Conservation (phyloP, 2,797 vertebrate species). For the Graptemys geographica region DNA sequence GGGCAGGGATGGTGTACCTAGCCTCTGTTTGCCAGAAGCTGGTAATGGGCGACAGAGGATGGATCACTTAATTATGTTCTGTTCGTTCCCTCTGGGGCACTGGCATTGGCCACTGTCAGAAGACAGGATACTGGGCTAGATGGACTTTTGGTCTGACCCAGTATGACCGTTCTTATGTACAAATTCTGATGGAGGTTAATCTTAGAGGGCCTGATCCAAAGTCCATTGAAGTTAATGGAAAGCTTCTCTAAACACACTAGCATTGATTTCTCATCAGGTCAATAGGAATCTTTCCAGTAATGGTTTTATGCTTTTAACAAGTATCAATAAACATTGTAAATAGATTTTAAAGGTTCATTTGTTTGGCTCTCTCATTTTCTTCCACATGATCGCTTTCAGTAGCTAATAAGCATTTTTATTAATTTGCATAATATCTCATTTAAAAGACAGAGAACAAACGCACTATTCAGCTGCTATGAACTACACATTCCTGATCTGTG, state of each 20-base stretch:
- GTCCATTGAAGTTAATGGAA: not conserved
- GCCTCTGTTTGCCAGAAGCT: too few relatives aligned
- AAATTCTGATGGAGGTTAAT: too few relatives aligned
- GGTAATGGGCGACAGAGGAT: too few relatives aligned
- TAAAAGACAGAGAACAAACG: not conserved
- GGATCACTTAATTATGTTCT: too few relatives aligned
- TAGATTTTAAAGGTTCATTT: not conserved
- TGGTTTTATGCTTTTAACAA: not conserved
- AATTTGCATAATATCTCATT: not conserved
- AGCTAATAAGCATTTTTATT: not conserved
- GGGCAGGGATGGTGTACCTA: too few relatives aligned
- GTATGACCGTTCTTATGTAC: too few relatives aligned
- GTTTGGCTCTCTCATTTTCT: not conserved
- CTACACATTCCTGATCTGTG: not conserved
- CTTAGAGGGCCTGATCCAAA: too few relatives aligned
- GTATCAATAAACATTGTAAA: not conserved
- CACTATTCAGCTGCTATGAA: not conserved
- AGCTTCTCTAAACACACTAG: not conserved
- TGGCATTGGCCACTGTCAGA: too few relatives aligned
- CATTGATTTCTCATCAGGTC: not conserved
- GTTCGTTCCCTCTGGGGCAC: too few relatives aligned
- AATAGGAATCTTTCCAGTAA: not conserved
- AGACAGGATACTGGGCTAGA: too few relatives aligned
- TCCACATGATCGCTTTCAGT: not conserved
- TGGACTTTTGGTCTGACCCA: too few relatives aligned